Base-by-base conservation (phyloP, 2,888 invertebrate genomes). In the Tipula lateralis region DNA sequence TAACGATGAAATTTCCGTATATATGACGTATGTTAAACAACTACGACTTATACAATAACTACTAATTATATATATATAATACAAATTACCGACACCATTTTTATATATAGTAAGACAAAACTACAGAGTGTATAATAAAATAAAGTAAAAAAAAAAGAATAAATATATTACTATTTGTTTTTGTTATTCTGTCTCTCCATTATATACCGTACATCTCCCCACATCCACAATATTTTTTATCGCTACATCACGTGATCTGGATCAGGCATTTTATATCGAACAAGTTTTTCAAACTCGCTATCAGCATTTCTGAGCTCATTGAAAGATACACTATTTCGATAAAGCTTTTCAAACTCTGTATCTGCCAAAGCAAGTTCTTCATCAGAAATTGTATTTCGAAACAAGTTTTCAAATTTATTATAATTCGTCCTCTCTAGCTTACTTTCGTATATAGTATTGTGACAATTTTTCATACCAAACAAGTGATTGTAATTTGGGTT, bases 91-190 rank as follows among this genome's bases (percentile, higher is more conserved):
- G 24, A 24, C 66, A 66, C 66, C 66, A 66, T 9, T 44, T 44
- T 13, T n/a, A 44, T n/a, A 9, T 1, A n/a, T 44, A 44, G 16
- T 44, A 44, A 44, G 9, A 24, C 24, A 66, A 24, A 66, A 66
- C 66, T 66, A 66, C 66, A 24, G 66, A 24, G 19, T 24, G 24
- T 66, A 24, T 24, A 24, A 24, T 24, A 66, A 24, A 50, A 50
- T 1, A 19, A 50, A 50, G 19, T n/a, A 66, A 66, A 16, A 16
- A 44, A 66, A 66, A 66, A 66, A 66, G 66, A 66, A 66, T 66
- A 19, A 66, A 66, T 66, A 66, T 66, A 66, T 66, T 66, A 66
- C 66, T 66, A 66, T 66, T 66, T 66, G 66, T 66, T 19, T 66
- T 66, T 66, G 66, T 66, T 66, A 66, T 66, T 66, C 66, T 24